Conservation (phyloP, 2,888 invertebrate genomes). For the Ornithoptera alexandrae region DNA sequence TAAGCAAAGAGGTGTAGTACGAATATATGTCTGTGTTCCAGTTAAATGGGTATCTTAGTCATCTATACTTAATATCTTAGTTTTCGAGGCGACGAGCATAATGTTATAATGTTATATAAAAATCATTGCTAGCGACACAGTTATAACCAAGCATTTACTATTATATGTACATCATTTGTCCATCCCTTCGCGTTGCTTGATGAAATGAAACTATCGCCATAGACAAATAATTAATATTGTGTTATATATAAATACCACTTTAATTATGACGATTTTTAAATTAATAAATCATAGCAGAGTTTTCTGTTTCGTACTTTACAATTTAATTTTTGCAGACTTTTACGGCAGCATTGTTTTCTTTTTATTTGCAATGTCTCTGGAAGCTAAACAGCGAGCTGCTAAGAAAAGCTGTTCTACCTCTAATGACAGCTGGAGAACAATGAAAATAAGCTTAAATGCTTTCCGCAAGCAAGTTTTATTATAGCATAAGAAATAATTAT, state of each 20-base stretch:
- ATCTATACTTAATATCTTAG: too few species aligned
- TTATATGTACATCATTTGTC: too few species aligned
- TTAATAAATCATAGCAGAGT: conserved; percentile 4
- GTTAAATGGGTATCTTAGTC: too few species aligned
- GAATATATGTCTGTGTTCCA: too few species aligned
- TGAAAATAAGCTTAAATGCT: conserved; percentile 17
- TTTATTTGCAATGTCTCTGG: conserved; percentile 20
- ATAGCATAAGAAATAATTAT: conserved; percentile 4
- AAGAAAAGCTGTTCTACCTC: conserved; percentile 23
- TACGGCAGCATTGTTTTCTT: background rate
- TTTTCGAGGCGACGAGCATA: too few species aligned
- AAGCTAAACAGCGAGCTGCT: conserved; percentile 16
- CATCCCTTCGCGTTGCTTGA: too few species aligned
- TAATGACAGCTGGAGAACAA: conserved; percentile 23
- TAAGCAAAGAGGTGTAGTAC: too few species aligned
- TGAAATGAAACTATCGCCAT: background rate
- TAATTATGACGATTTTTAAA: background rate
- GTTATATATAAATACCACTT: background rate
- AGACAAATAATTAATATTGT: background rate
- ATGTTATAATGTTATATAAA: too few species aligned
- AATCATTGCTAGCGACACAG: too few species aligned
- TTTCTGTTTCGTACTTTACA: conserved; percentile 8
- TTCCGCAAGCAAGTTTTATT: conserved; percentile 8
- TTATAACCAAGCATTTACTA: too few species aligned
- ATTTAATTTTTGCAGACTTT: conserved; percentile 17